Base-by-base conservation (phyloP, 2,797 vertebrate species). In the Gallinago nigripennis region DNA sequence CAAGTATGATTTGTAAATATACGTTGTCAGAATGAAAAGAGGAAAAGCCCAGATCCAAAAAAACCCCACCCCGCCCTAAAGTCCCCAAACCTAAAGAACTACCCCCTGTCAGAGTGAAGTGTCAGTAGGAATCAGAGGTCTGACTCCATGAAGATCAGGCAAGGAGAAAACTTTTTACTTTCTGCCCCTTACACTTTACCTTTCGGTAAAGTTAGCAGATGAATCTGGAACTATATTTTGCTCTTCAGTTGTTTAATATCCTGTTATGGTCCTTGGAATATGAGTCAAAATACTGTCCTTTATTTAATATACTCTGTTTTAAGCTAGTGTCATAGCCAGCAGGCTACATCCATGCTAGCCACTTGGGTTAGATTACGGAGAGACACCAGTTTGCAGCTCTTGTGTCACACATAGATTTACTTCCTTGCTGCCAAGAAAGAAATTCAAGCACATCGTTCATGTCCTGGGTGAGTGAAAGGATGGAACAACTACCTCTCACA, bases 371-470 rank as follows among this genome's bases (percentile, higher is more conserved):
- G 31, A 33, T 88, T 71, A 81, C 50, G 79, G 45, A 82, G 41
- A 70, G 3, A 7, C 45, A 27, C 4, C 27, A 5, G 0, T 81
- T 56, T 57, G 41, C 45, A 69, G 46, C 78, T 91, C 27, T 45
- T 75, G 16, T 81, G 35, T 60, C 65, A 78, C 57, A 33, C 30
- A 12, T 1, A n/a, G 41, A 16, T 78, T 83, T 69, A 15, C 24
- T 75, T 81, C 37, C 43, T 91, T 1, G 0, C n/a, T 71, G 82
- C 85, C 90, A 90, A 81, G 72, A 87, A 89, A 80, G 84, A 94
- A 95, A 92, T 81, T 83, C 76, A 90, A 94, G 54, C 11, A 56
- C 7, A 2, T 43, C 1, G 6, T 73, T 89, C 19, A 24, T 33
- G 45, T 51, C 16, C 31, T 41, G 28, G 8, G 21, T 65, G 37